Evolutionary conservation across 2,888 invertebrate species (phyloP).

Genomic region (Gerris lacustris): DNA sequence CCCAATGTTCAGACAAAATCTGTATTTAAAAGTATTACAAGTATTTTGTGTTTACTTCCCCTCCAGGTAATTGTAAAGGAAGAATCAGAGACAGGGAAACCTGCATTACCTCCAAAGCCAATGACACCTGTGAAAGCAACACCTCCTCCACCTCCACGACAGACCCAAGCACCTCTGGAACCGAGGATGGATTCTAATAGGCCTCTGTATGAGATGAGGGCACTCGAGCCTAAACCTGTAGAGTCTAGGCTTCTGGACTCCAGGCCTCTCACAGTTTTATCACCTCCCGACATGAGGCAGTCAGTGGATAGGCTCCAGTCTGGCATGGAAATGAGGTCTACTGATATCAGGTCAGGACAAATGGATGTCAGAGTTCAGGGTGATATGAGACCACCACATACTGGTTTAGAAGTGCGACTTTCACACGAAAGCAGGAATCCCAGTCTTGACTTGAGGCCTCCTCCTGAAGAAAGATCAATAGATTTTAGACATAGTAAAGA

Average conservation of each 20-base stretch:
- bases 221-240: not conserved
- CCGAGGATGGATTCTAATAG: not conserved
- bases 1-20: no score
- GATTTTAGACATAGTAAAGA: slow-evolving; percentile 15
- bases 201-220: not conserved
- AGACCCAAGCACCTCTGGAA: slow-evolving; percentile 31
- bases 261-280: not conserved
- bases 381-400: slow-evolving; percentile 2
- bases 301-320: not conserved
- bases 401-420: not conserved
- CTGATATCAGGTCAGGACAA: not conserved
- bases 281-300: not conserved
- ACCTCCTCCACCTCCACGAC: slow-evolving; percentile 44
- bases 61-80: slow-evolving; percentile 19
- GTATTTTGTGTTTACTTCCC: no score
- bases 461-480: not conserved
- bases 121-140: slow-evolving; percentile 42
- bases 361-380: slow-evolving; percentile 1
- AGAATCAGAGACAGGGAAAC: slow-evolving; percentile 50
- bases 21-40: no score
- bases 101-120: slow-evolving; percentile 75
- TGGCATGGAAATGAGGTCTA: not conserved
- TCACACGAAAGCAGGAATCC: not conserved
- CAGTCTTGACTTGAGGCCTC: not conserved
- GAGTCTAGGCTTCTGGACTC: not conserved